Conservation (phyloP, 1,140 invertebrate species). For the Pogonognathellus flavescens region DNA sequence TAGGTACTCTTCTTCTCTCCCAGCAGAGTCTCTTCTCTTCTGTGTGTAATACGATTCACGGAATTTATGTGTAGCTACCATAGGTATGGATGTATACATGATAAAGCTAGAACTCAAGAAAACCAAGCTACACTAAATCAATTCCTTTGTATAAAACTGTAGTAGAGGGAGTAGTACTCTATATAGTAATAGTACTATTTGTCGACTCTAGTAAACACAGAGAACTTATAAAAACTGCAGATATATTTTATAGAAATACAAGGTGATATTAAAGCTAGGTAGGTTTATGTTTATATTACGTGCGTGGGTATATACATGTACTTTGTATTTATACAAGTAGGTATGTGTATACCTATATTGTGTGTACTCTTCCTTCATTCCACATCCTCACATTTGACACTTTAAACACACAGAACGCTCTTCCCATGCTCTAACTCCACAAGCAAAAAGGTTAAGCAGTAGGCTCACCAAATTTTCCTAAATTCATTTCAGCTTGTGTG, state of each 20-base stretch:
- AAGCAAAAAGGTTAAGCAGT: not conserved
- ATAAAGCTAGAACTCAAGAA: not conserved
- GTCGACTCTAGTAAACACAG: no score
- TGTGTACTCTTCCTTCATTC: not conserved
- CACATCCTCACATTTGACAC: constrained; percentile 35
- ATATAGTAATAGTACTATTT: not conserved
- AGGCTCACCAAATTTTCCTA: not conserved
- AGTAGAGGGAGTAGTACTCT: not conserved
- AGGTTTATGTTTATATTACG: no score
- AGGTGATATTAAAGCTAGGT: no score
- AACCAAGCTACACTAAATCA: constrained; percentile 21
- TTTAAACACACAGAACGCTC: not conserved
- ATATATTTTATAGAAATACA: not conserved
- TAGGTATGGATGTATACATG: not conserved
- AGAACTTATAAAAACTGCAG: not conserved
- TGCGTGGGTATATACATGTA: no score
- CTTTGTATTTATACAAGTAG: not conserved
- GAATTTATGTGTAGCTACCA: not conserved
- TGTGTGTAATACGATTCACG: constrained; percentile 1
- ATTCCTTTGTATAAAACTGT: not conserved
- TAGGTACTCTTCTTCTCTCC: not conserved
- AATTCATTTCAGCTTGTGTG: constrained; percentile 13
- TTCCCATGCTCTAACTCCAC: not conserved
- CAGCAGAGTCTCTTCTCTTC: no score
- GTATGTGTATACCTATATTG: not conserved